These are phyloP conservation scores for Bergia sp. DNA, from an alignment of 92 coral and sea anemone species.

Conservation along the genomic window DNA sequence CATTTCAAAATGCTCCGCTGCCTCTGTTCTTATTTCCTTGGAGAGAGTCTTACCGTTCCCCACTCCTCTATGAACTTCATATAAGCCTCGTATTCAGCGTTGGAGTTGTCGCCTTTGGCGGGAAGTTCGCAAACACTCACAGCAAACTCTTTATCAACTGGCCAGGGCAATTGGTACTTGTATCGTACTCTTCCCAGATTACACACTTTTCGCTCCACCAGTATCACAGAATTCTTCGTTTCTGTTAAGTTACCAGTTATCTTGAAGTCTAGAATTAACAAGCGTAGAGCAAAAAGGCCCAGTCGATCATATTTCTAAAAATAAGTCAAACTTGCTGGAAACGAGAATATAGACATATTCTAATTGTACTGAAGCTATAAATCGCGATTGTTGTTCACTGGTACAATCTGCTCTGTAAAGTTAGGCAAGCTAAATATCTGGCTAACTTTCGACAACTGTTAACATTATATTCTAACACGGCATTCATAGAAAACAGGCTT, in stretches of 20 bases:
- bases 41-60: constrained; percentile 2
- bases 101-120: constrained; percentile 12
- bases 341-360: too few species aligned
- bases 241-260: neutral
- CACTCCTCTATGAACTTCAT: constrained; percentile 30
- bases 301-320: too few species aligned
- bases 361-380: too few species aligned
- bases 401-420: too few species aligned
- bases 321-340: too few species aligned
- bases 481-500: too few species aligned
- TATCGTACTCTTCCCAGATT: constrained; percentile 25
- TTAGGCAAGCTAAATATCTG: too few species aligned
- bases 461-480: too few species aligned
- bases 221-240: neutral
- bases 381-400: too few species aligned
- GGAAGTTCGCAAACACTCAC: constrained; percentile 28
- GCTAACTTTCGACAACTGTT: too few species aligned
- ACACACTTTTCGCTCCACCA: constrained; percentile 4
- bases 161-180: constrained; percentile 13
- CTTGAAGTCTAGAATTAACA: neutral
- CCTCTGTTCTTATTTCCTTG: neutral
- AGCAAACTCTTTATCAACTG: constrained; percentile 27
- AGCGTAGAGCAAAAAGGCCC: neutral
- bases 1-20: too few species aligned
- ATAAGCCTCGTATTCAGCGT: neutral